These are phyloP conservation scores for Tetranychus urticae DNA, from an alignment of 1,140 invertebrate genomes.

Conservation along the genomic window DNA sequence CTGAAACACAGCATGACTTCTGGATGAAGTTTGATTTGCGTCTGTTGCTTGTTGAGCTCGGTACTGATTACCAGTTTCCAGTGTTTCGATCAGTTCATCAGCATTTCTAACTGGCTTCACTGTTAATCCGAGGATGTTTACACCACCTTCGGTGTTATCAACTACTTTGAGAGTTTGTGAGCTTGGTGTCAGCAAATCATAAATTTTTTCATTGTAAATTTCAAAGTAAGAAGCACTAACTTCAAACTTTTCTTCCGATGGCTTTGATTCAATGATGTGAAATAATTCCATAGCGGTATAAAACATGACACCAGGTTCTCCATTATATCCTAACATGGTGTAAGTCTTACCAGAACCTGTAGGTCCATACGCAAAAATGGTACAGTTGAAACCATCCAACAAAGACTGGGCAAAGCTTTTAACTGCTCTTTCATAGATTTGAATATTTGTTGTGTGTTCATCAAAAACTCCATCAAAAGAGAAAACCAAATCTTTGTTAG, in stretches of 20 bases:
- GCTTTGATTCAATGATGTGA: conserved; percentile 31
- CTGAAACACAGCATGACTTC: conserved; percentile 91
- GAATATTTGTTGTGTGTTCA: conserved; percentile 31
- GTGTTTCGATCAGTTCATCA: conserved; percentile 52
- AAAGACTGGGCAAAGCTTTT: conserved; percentile 43
- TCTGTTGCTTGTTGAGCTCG: conserved; percentile 91
- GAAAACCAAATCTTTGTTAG: conserved; percentile 63
- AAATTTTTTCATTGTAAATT: conserved; percentile 21
- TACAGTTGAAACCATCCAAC: conserved; percentile 62
- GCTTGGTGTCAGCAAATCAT: conserved; percentile 8
- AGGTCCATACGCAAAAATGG: conserved; percentile 69
- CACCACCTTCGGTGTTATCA: conserved; percentile 56
- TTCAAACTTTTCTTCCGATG: conserved; percentile 10
- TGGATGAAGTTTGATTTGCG: conserved; percentile 81
- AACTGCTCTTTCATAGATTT: conserved; percentile 54
- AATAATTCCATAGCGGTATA: conserved; percentile 68
- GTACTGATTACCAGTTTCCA: conserved; percentile 66
- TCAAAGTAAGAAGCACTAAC: conserved; percentile 27
- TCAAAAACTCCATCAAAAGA: conserved; percentile 63
- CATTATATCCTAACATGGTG: conserved; percentile 74
- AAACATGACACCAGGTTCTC: conserved; percentile 70
- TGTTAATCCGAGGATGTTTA: conserved; percentile 63
- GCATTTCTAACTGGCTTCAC: conserved; percentile 42
- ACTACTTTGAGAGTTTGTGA: conserved; percentile 36
- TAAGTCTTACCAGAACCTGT: conserved; percentile 86